These are phyloP conservation scores for Coregonus sp. DNA, from an alignment of 2,797 vertebrate species.

Conservation along the genomic window DNA sequence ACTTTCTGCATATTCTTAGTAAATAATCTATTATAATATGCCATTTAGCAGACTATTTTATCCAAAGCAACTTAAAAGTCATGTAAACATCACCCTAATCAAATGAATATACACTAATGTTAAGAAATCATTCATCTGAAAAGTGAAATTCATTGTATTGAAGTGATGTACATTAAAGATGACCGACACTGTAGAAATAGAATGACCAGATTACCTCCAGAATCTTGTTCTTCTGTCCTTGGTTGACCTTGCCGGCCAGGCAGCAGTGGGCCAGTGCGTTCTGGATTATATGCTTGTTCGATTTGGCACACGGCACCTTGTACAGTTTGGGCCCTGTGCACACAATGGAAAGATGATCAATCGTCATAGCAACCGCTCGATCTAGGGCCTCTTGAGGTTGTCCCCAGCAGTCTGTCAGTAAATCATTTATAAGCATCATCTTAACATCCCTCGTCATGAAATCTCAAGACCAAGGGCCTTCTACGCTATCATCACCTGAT, in stretches of 20 bases:
- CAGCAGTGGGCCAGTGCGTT: slow-evolving; percentile 96
- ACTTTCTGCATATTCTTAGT: too few relatives aligned
- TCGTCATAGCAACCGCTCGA: slow-evolving; percentile 47
- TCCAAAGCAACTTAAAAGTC: background rate
- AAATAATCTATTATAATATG: too few relatives aligned
- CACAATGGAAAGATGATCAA: slow-evolving; percentile 14
- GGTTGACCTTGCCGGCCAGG: slow-evolving; percentile 96
- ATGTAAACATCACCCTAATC: background rate
- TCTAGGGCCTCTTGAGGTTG: too few relatives aligned
- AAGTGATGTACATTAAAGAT: background rate
- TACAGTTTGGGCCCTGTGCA: slow-evolving; percentile 92
- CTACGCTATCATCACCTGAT: background rate
- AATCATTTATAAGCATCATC: slow-evolving; percentile 30
- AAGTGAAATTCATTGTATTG: background rate
- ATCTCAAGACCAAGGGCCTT: background rate
- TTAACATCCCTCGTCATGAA: background rate
- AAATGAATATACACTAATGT: background rate
- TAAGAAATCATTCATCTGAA: background rate
- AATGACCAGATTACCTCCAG: slow-evolving; percentile 84
- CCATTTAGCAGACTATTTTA: too few relatives aligned
- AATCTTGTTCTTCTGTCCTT: slow-evolving; percentile 97
- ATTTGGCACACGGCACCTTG: slow-evolving; percentile 98
- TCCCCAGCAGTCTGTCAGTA: slow-evolving; percentile 20
- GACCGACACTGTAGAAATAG: background rate
- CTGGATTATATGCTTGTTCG: slow-evolving; percentile 98